Evolutionary conservation across 2,113 vertebrate species (phyloP).

Genomic region (Campylorhamphus procurvoides): DNA sequence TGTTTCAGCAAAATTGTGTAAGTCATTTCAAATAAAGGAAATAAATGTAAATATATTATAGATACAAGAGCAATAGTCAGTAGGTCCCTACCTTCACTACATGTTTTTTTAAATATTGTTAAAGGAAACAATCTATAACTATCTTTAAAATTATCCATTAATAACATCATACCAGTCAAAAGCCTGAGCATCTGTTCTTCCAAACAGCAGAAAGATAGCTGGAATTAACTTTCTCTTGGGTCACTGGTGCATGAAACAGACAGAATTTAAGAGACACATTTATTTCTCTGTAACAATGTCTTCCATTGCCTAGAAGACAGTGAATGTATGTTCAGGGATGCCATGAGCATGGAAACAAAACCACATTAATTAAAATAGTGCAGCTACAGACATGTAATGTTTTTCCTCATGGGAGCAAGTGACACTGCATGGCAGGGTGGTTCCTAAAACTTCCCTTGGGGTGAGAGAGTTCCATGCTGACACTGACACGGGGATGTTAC

Average conservation of each 20-base stretch:
- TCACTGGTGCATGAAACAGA: neutral
- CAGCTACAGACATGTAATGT: neutral
- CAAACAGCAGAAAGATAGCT: neutral
- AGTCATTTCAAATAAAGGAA: neutral
- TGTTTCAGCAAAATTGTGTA: neutral
- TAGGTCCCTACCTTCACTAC: neutral
- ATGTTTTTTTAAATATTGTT: neutral
- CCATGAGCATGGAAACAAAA: neutral
- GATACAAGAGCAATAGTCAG: neutral
- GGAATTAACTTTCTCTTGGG: neutral
- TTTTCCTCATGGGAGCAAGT: neutral
- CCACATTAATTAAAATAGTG: neutral
- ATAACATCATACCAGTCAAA: neutral
- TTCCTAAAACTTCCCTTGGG: neutral
- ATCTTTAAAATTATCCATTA: neutral
- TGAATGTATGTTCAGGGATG: neutral
- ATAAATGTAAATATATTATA: neutral
- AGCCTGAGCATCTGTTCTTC: neutral
- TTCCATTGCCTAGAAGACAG: neutral
- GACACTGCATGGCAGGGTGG: neutral
- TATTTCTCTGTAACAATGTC: neutral
- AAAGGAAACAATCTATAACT: neutral
- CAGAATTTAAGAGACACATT: neutral
- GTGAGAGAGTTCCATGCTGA: fast-evolving
- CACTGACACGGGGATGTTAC: fast-evolving